Percentiles rank a stretch among this genome's conserved stretches.
Conservation (phyloP, 2,797 vertebrate genomes). For the Alcedo quadribrachys region DNA sequence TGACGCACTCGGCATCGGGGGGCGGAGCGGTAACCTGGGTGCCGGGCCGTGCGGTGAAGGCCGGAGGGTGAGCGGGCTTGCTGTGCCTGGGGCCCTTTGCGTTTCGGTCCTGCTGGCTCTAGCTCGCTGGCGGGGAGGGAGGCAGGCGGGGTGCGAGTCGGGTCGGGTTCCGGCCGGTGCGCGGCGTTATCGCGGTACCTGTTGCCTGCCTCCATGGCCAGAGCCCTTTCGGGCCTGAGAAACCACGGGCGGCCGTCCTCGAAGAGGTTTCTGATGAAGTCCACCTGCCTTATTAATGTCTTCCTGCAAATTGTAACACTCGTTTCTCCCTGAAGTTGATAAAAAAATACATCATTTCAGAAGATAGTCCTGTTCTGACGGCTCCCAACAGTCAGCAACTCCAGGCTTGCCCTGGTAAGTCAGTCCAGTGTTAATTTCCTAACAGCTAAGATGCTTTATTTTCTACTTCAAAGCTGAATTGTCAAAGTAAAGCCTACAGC, state of each 20-base stretch:
- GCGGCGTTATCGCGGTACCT: accelerated
- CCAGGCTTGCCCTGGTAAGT: not conserved
- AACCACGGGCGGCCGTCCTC: accelerated
- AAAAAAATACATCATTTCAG: not conserved
- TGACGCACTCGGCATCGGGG: not conserved
- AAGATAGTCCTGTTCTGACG: too few relatives aligned
- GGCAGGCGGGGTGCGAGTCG: too few relatives aligned
- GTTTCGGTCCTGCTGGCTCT: not conserved
- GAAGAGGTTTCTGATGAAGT: not conserved
- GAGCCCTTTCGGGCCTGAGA: accelerated
- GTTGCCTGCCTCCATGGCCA: accelerated
- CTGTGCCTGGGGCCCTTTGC: too few relatives aligned
- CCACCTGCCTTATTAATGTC: not conserved
- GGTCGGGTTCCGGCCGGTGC: not conserved
- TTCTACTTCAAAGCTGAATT: not conserved
- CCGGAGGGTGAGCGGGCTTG: accelerated
- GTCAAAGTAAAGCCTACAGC: not conserved
- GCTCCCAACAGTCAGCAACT: accelerated
- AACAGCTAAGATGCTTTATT: not conserved
- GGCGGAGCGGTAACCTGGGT: accelerated
- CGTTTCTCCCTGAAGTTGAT: not conserved
- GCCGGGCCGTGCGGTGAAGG: accelerated
- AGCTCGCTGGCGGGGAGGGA: too few relatives aligned
- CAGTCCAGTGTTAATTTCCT: not conserved
- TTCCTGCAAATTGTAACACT: not conserved